phyloP scores from a whole-genome alignment of 2,797 vertebrate species.

The Sternotherus odoratus region DNA sequence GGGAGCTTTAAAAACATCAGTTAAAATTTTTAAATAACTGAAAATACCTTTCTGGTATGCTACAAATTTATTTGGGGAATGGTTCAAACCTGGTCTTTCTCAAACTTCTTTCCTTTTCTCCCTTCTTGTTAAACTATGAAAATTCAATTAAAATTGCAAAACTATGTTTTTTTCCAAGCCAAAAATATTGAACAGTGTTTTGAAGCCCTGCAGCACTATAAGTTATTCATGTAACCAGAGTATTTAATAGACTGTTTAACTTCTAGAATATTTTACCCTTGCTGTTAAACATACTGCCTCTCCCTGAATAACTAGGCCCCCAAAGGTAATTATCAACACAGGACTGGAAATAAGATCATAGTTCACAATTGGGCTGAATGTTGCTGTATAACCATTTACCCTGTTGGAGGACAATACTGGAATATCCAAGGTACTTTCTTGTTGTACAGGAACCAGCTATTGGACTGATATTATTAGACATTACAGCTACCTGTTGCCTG shows the following conservation, averaged over 20 bases:
- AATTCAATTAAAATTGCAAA: rapidly evolving
- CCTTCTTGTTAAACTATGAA: not conserved
- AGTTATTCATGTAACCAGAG: not conserved
- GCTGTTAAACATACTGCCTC: not conserved
- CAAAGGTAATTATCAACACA: not conserved
- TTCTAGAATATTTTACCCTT: not conserved
- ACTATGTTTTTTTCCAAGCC: not conserved
- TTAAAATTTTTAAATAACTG: not conserved
- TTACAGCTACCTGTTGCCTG: not conserved
- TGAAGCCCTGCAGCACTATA: not conserved
- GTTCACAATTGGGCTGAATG: not conserved
- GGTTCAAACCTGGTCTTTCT: not conserved
- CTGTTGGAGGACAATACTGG: not conserved
- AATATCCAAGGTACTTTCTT: not conserved
- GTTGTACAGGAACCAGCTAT: not conserved
- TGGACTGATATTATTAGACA: not conserved
- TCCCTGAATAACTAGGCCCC: not conserved
- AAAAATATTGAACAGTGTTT: not conserved
- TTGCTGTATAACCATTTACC: not conserved
- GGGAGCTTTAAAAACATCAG: not conserved
- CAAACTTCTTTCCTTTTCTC: not conserved
- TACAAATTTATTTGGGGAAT: not conserved
- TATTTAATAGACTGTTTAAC: not conserved
- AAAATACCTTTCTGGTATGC: not conserved
- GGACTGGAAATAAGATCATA: not conserved